Evolutionary conservation across 2,888 invertebrate genomes (phyloP).

Genomic region (Acanthosoma haemorrhoidale): DNA sequence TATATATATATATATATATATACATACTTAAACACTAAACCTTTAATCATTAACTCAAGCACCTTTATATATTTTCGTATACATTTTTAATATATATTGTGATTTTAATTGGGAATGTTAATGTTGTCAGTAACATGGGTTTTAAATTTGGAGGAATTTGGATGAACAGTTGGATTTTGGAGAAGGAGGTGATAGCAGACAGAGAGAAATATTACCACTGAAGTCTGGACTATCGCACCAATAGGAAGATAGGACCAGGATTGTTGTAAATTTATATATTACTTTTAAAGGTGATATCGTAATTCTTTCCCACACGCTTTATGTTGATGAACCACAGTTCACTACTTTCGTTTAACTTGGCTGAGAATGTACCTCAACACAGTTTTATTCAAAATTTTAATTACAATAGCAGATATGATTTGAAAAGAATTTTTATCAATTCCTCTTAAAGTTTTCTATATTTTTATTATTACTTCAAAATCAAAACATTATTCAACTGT

Average conservation of each 20-base stretch:
- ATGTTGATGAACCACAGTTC: constrained; percentile 30
- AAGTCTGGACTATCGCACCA: constrained; percentile 34
- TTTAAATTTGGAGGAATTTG: constrained; percentile 34
- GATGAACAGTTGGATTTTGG: constrained; percentile 35
- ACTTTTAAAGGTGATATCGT: constrained; percentile 32
- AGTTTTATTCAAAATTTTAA: background rate
- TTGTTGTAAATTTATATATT: constrained; percentile 32
- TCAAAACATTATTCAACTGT: background rate
- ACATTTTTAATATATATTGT: constrained; percentile 26
- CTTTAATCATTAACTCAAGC: background rate
- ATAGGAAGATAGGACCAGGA: constrained; percentile 36
- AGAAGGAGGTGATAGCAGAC: constrained; percentile 29
- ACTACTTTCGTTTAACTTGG: constrained; percentile 16
- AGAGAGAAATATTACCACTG: constrained; percentile 27
- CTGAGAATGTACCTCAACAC: constrained; percentile 30
- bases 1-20: background rate
- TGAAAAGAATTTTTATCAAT: background rate
- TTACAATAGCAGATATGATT: background rate
- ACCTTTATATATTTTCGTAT: constrained; percentile 25
- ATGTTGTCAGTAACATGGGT: constrained; percentile 35
- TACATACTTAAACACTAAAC: background rate
- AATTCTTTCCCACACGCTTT: constrained; percentile 34
- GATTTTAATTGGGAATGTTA: constrained; percentile 29
- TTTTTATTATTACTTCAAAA: background rate
- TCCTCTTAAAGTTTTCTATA: background rate